A percentile compares a stretch with the other conserved stretches of the same genome.
phyloP scores from a whole-genome alignment of 2,797 vertebrate species.

The Delichon dasypus region DNA sequence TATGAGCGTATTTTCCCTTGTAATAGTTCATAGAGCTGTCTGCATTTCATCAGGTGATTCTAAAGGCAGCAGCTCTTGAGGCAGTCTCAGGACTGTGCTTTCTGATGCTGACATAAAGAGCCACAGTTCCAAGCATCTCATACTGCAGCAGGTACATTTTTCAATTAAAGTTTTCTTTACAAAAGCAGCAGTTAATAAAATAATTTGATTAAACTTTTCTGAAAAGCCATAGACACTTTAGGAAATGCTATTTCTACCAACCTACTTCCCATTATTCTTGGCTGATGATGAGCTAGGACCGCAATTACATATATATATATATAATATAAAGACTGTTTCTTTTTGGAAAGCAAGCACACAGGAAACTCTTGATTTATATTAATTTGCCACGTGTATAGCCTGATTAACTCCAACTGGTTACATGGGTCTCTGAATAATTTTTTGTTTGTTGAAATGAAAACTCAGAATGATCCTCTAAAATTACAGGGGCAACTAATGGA shows the following conservation, averaged over 20 bases:
- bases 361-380: constrained; percentile 7
- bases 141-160: neutral
- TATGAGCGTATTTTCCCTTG: neutral
- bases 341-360: neutral
- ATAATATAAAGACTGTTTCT: neutral
- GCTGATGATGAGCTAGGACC: neutral
- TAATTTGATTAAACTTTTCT: neutral
- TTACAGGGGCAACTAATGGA: neutral
- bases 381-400: neutral
- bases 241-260: neutral
- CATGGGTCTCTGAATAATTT: neutral
- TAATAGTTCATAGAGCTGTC: neutral
- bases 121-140: neutral
- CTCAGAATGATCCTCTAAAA: neutral
- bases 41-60: neutral
- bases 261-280: neutral
- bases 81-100: neutral
- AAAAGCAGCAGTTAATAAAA: neutral
- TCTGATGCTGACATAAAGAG: neutral
- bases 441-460: neutral
- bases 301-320: too few species aligned
- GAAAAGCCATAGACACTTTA: neutral
- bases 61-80: neutral
- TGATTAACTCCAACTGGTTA: neutral
- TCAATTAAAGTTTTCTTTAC: neutral